Evolutionary conservation across 2,888 invertebrate genomes (phyloP), one percentile per base, ranked within the genome.

Genomic region (Syritta pipiens): DNA sequence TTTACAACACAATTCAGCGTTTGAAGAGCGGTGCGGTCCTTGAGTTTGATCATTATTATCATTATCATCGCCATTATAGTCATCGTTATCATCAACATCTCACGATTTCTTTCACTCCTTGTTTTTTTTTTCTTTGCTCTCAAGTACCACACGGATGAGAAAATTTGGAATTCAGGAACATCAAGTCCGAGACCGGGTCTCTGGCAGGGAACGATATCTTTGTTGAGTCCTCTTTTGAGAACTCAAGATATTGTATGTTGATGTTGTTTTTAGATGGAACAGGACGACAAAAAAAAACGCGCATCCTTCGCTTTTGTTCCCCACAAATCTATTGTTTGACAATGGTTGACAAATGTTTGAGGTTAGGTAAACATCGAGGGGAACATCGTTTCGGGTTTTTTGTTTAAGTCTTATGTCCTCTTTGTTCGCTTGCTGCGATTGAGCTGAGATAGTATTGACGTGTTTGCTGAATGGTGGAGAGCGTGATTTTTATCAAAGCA

Each of bases 21-120:
- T 59, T 57, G 40, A 48, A 63, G 53, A 10, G 12, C 7, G 24
- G 44, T 44, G 26, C 30, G 67, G 55, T 68, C 62, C 79, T 79
- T 79, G 55, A 79, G 67, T 68, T 9, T 49, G 68, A 79, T 79
- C 67, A 74, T 74, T 79, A 79, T 74, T 74, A 72, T 79, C 67
- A 79, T 79, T 79, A 79, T 57, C 79, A 74, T 79, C 49, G 74
- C 67, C 57, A 74, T 79, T 79, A 79, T 28, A 74, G 49, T 28
- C 57, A 37, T 74, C 74, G 79, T 79, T 74, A 74, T 79, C 74
- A 71, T 57, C 63, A 68, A 12, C 60, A 79, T 79, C 77, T 72
- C 30, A 40, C 62, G 35, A 57, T 22, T 57, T 12, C 14, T n/a
- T 57, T 6, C 10, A 24, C 10, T 57, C 12, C 7, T 22, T 24